Evolutionary conservation across 2,113 vertebrate species (phyloP).

Genomic region (Cochlearius cochlearius): DNA sequence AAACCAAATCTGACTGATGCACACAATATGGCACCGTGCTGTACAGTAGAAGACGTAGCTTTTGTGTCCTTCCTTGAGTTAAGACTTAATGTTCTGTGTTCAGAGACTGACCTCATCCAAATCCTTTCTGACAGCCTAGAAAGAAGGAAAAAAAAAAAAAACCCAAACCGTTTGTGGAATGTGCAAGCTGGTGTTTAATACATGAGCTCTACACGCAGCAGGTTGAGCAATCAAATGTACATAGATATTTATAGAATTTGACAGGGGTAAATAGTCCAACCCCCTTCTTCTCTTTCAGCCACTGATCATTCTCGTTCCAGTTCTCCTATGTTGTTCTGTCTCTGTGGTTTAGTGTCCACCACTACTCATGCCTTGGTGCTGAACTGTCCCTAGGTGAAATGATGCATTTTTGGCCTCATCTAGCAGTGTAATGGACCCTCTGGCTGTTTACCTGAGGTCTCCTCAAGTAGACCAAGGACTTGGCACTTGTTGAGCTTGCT

Average conservation of each 20-base stretch:
- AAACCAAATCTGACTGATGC: background rate
- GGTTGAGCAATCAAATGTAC: background rate
- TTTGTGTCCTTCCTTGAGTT: background rate
- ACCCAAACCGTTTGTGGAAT: background rate
- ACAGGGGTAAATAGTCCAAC: background rate
- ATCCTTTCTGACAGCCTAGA: slow-evolving; percentile 26
- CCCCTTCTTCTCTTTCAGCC: background rate
- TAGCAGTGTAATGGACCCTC: background rate
- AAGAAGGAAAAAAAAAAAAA: background rate
- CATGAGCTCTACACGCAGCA: background rate
- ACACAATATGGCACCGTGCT: background rate
- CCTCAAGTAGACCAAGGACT: fast-evolving
- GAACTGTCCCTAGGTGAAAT: background rate
- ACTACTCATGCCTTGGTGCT: background rate
- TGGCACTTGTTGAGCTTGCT: background rate
- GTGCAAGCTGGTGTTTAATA: background rate
- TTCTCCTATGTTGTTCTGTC: background rate
- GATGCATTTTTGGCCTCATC: background rate
- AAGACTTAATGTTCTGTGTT: slow-evolving; percentile 31
- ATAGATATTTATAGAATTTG: background rate
- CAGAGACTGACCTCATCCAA: slow-evolving; percentile 49
- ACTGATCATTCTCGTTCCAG: background rate
- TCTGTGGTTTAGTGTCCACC: background rate
- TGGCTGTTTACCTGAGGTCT: background rate
- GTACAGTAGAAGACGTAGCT: background rate